Evolutionary conservation across 2,888 invertebrate species (phyloP).

Genomic region (Eugnorisma glareosa): DNA sequence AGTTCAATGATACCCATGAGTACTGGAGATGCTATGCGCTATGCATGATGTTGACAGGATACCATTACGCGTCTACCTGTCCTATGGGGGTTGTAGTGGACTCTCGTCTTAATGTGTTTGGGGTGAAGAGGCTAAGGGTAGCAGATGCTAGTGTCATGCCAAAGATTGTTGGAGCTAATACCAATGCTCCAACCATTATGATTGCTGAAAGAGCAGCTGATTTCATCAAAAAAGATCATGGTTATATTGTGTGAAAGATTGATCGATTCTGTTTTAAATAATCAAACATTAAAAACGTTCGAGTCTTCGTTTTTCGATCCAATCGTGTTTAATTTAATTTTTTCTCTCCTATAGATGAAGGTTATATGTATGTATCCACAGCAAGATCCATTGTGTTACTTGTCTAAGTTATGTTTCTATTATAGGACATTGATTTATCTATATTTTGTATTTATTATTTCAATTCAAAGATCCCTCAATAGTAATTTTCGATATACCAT

Average conservation of each 20-base stretch:
- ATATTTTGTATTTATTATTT: neutral
- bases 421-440: neutral
- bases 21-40: conserved; percentile 92
- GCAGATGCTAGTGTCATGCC: neutral
- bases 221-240: neutral
- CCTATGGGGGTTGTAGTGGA: conserved; percentile 94
- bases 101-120: conserved; percentile 82
- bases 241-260: neutral
- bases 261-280: neutral
- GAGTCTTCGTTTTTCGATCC: neutral
- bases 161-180: neutral
- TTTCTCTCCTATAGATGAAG: neutral
- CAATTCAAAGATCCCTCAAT: neutral
- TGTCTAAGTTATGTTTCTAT: neutral
- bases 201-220: conserved; percentile 3
- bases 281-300: neutral
- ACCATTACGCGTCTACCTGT: conserved; percentile 92
- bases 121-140: neutral
- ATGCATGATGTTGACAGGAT: conserved; percentile 92
- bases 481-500: too few species aligned
- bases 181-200: neutral
- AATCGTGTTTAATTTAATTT: neutral
- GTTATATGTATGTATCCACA: neutral
- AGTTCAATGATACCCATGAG: conserved; percentile 79
- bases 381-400: neutral